Conservation (phyloP, 1,140 invertebrate species). For the Drosophila littoralis region DNA sequence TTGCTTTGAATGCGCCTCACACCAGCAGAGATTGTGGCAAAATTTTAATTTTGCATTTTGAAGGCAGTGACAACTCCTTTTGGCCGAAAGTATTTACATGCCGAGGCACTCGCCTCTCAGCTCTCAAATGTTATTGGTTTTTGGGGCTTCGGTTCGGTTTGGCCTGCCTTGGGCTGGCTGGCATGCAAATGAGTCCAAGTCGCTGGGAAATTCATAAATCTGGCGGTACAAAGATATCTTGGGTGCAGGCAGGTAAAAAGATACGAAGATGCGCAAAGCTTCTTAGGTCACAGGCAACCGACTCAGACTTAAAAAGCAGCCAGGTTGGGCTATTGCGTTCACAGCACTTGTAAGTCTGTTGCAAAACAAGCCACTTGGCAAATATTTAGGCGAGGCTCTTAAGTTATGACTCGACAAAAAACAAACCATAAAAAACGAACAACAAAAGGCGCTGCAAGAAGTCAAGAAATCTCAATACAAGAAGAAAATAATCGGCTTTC, state of each 20-base stretch:
- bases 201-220: constrained; percentile 62
- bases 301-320: neutral
- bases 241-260: constrained; percentile 5
- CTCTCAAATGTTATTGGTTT: constrained; percentile 66
- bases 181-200: constrained; percentile 42
- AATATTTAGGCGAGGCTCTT: constrained; percentile 52
- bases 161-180: constrained; percentile 21
- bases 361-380: constrained; percentile 72
- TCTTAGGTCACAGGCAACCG: constrained; percentile 47
- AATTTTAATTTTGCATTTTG: constrained; percentile 76
- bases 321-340: neutral
- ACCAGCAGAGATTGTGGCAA: constrained; percentile 27
- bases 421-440: neutral
- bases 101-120: constrained; percentile 4
- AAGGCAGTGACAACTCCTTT: constrained; percentile 74
- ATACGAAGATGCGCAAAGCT: constrained; percentile 43
- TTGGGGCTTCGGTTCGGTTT: constrained; percentile 4
- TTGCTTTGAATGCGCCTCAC: constrained; percentile 45
- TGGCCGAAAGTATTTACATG: constrained; percentile 72
- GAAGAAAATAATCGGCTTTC: constrained; percentile 16
- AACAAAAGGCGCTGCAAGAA: neutral
- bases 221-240: constrained; percentile 3
- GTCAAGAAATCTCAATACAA: neutral
- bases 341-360: constrained; percentile 21
- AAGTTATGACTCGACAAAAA: constrained; percentile 7